Conservation (phyloP, 2,888 invertebrate genomes). For the Pteria penguin region DNA sequence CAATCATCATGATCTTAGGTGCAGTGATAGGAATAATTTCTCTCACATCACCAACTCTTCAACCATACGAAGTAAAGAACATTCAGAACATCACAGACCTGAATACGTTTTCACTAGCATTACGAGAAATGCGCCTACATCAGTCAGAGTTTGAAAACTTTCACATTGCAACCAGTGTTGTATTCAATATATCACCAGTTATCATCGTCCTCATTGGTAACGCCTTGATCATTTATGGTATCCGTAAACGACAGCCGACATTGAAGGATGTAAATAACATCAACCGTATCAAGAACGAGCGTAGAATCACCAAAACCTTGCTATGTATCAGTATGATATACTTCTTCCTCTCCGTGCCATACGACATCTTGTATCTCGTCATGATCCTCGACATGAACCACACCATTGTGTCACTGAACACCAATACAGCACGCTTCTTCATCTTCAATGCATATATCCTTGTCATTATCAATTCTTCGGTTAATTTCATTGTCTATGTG, state of each 20-base stretch:
- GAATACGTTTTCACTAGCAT: not conserved
- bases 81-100: not conserved
- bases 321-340: not conserved
- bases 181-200: not conserved
- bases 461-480: not conserved
- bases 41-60: not conserved
- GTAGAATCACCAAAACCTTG: not conserved
- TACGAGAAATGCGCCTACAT: not conserved
- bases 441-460: not conserved
- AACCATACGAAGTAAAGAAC: not conserved
- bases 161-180: not conserved
- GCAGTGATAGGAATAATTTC: not conserved
- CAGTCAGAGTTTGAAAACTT: not conserved
- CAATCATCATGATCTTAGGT: not conserved
- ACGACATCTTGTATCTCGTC: not conserved
- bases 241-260: not conserved
- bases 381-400: not conserved
- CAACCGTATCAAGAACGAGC: not conserved
- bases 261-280: not conserved
- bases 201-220: not conserved
- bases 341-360: not conserved
- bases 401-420: not conserved
- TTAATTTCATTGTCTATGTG: not conserved
- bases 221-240: not conserved
- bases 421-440: not conserved